These are phyloP conservation scores for Channa argus DNA, from an alignment of 2,113 vertebrate genomes.

Conservation along the genomic window DNA sequence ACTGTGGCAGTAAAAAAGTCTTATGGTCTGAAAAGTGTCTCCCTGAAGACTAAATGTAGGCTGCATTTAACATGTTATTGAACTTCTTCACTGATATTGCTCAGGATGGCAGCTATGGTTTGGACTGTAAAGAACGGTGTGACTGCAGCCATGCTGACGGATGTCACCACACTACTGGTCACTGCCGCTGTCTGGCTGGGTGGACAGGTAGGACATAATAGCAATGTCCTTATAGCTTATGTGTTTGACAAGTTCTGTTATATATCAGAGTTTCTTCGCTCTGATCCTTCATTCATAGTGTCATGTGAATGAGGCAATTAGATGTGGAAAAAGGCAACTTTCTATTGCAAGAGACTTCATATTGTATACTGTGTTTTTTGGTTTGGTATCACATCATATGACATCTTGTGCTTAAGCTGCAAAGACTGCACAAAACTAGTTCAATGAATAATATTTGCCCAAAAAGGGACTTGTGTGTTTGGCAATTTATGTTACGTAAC, in stretches of 20 bases:
- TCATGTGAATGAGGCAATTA: too few relatives aligned
- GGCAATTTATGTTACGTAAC: too few relatives aligned
- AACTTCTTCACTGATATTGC: neutral
- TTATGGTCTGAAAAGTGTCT: neutral
- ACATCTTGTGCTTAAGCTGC: too few relatives aligned
- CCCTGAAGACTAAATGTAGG: neutral
- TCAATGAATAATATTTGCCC: too few relatives aligned
- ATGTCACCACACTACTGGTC: constrained; percentile 92
- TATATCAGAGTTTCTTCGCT: neutral
- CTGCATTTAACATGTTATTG: neutral
- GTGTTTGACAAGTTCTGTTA: too few relatives aligned
- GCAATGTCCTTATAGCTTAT: neutral
- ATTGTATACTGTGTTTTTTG: too few relatives aligned
- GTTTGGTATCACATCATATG: too few relatives aligned
- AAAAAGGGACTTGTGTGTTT: too few relatives aligned
- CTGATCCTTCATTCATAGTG: too few relatives aligned
- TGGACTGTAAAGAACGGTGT: constrained; percentile 92
- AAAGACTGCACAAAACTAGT: too few relatives aligned
- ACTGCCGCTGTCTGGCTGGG: constrained; percentile 93
- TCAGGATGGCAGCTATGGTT: constrained; percentile 93
- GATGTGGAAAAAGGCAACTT: too few relatives aligned
- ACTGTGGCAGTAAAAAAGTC: neutral
- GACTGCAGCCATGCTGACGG: constrained; percentile 97
- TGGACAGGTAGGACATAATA: constrained; percentile 90
- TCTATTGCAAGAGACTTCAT: too few relatives aligned